Evolutionary conservation across 2,797 vertebrate genomes (phyloP).

Genomic region (Siniperca obscura): DNA sequence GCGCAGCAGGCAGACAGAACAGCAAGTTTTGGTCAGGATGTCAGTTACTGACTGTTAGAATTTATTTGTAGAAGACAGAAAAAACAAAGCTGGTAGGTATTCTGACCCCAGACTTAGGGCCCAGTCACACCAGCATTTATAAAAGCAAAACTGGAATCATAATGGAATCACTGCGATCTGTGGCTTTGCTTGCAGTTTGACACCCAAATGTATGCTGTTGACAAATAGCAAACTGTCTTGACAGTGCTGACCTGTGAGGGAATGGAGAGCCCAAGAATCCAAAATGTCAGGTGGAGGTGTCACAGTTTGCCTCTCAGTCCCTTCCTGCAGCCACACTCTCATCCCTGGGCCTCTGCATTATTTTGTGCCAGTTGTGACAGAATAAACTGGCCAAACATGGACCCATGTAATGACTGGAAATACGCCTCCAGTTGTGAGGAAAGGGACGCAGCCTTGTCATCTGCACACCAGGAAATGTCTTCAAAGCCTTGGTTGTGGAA

Average conservation of each 20-base stretch:
- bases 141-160: background rate
- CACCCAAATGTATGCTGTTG: background rate
- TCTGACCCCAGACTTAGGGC: background rate
- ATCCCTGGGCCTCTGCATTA: no score
- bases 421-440: no score
- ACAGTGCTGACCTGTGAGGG: background rate
- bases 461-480: no score
- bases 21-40: background rate
- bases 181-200: background rate
- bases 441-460: no score
- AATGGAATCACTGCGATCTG: background rate
- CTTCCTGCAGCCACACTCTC: no score
- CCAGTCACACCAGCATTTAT: background rate
- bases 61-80: background rate
- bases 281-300: slow-evolving; percentile 7
- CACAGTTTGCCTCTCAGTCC: no score
- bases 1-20: background rate
- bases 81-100: background rate
- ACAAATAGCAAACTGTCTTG: background rate
- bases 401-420: no score
- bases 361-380: no score
- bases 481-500: no score
- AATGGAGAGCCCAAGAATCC: background rate
- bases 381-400: no score
- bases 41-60: slow-evolving; percentile 22